Evolutionary conservation across 2,888 invertebrate species (phyloP).

Genomic region (Zygogramma bicolorata): DNA sequence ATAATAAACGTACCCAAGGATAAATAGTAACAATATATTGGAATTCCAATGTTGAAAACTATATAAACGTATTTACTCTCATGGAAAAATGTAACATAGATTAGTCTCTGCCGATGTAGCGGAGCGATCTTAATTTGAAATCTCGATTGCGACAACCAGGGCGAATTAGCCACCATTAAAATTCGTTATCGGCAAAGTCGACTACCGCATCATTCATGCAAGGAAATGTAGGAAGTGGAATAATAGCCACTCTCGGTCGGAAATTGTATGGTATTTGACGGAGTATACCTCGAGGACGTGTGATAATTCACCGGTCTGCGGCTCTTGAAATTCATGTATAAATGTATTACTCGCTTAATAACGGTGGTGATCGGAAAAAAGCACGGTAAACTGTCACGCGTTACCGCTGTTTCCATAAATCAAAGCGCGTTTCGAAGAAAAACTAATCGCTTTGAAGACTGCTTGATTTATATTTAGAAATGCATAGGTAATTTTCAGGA

Average conservation of each 20-base stretch:
- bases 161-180: constrained; percentile 8
- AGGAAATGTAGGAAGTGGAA: constrained; percentile 3
- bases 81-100: no score
- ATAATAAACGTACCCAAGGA: no score
- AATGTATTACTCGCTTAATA: constrained; percentile 4
- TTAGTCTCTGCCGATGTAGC: not conserved
- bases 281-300: constrained; percentile 5
- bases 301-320: not conserved
- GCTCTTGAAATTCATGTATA: constrained; percentile 1
- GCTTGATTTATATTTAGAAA: not conserved
- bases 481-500: not conserved
- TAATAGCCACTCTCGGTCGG: constrained; percentile 4
- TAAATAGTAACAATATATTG: no score
- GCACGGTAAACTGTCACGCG: not conserved
- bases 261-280: constrained; percentile 8
- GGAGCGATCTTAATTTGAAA: no score
- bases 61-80: no score
- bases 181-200: not conserved
- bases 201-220: constrained; percentile 1
- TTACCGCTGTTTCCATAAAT: not conserved
- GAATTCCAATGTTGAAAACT: no score
- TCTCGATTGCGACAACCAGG: no score
- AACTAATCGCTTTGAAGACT: not conserved
- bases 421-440: not conserved
- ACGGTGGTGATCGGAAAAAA: not conserved